Evolutionary conservation across 2,888 invertebrate genomes (phyloP).

Genomic region (Acanthopleura granulata): DNA sequence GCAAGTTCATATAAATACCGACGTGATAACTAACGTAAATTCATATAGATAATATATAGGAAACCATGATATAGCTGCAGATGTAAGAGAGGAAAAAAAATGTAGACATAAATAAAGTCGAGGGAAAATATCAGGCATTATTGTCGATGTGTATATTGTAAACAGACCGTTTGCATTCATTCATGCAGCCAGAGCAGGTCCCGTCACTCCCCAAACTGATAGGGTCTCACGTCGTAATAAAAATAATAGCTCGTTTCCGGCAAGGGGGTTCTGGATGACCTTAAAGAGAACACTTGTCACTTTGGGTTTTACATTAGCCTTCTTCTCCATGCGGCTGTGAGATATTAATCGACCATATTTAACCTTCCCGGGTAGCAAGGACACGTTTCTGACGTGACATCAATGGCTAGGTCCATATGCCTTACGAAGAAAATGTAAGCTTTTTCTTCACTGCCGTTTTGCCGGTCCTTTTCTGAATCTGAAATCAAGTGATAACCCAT

Average conservation of each 20-base stretch:
- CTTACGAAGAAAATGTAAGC: not conserved
- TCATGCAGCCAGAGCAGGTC: not conserved
- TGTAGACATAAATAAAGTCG: too few relatives aligned
- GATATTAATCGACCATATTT: not conserved
- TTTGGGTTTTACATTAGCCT: not conserved
- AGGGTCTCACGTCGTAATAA: not conserved
- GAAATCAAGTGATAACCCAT: too few relatives aligned
- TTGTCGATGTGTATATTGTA: too few relatives aligned
- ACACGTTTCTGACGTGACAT: not conserved
- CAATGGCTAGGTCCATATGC: not conserved
- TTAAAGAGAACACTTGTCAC: not conserved
- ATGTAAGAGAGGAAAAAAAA: too few relatives aligned
- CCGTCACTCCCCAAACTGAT: not conserved
- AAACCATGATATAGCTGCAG: too few relatives aligned
- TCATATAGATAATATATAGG: too few relatives aligned
- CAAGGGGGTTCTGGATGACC: not conserved
- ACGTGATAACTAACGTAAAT: too few relatives aligned
- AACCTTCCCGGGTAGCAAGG: not conserved
- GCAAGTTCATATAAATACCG: too few relatives aligned
- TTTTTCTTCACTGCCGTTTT: not conserved
- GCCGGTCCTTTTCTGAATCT: not conserved
- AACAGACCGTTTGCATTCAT: too few relatives aligned
- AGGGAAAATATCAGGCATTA: too few relatives aligned
- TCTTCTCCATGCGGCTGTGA: not conserved
- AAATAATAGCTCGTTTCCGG: not conserved